Base-by-base conservation (phyloP, 1,140 invertebrate species). In the Drosophila ohnishii region DNA sequence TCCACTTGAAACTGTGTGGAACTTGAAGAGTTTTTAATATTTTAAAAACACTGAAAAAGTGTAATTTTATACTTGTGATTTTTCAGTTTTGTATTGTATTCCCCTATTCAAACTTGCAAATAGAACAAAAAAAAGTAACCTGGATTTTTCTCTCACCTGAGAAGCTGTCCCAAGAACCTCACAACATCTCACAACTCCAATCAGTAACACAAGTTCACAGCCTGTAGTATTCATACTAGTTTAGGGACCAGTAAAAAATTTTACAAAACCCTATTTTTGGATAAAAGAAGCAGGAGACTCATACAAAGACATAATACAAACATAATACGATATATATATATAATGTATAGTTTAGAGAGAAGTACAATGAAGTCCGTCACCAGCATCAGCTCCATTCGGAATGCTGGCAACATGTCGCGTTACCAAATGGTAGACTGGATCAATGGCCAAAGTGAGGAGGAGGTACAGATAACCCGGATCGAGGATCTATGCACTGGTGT, bases 401-500 rank as follows among this genome's bases (percentile, higher is more conserved):
- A 98, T 32, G 95, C 96, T 19, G 99, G 99, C 67, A 99, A 99
- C 92, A 93, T 99, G 19, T 99, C 98, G 81, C 94, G 99, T 70
- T 97, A 99, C 95, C 98, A 99, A 82, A 98, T 99, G 95, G 93
- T 99, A 22, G 94, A 95, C 39, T 99, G 99, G 99, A 97, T 99
- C 35, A 99, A 99, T 91, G 96, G 97, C 88, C 98, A 97, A 90
- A 93, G 99, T n/a, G 94, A 98, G 90, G 96, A 97, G 25, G 5
- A 97, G 25, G 5, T 28, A 8, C 95, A 95, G 79, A 99, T 98
- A 86, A 95, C 94, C 25, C 99, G 99, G 94, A 99, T 99, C 78
- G 99, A 99, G 93, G 98, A 99, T 91, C 92, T 99, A 30, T 98
- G 98, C 90, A 97, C 98, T 50, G 98, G 91, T 73, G 97, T 98